phyloP scores from a whole-genome alignment of 2,797 vertebrate genomes.

The Chloroceryle amazona region DNA sequence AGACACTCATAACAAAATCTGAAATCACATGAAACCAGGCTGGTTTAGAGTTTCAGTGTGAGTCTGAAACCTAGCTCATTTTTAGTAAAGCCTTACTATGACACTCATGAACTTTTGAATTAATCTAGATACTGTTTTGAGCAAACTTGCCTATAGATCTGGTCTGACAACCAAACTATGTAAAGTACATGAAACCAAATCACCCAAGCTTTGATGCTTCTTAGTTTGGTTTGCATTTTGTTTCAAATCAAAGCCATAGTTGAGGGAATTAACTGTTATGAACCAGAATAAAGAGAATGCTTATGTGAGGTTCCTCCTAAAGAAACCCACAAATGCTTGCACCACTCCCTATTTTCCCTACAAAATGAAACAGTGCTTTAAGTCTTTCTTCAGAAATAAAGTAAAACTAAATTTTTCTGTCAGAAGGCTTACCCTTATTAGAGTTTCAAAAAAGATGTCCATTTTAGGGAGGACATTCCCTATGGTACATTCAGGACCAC shows the following conservation, averaged over 20 bases:
- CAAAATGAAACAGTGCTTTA: not conserved
- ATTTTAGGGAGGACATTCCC: not conserved
- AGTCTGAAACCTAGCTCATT: not conserved
- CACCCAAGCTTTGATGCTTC: not conserved
- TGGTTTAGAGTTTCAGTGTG: not conserved
- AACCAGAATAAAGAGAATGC: constrained; percentile 8
- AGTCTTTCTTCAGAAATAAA: not conserved
- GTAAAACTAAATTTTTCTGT: not conserved
- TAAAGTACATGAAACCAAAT: constrained; percentile 3
- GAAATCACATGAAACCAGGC: not conserved
- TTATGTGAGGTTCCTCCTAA: not conserved
- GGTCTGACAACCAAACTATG: not conserved
- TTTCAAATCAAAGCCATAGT: not conserved
- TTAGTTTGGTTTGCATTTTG: constrained; percentile 24
- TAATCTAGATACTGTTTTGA: not conserved
- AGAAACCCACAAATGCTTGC: not conserved
- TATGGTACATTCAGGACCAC: not conserved
- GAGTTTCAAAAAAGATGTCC: not conserved
- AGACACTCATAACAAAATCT: not conserved
- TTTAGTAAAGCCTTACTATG: not conserved
- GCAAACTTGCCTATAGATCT: not conserved
- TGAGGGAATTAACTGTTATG: not conserved
- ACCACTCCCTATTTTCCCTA: not conserved
- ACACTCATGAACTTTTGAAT: not conserved
- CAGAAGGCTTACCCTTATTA: not conserved